Evolutionary conservation across 2,113 vertebrate species (phyloP).

Genomic region (Cisticola juncidis): DNA sequence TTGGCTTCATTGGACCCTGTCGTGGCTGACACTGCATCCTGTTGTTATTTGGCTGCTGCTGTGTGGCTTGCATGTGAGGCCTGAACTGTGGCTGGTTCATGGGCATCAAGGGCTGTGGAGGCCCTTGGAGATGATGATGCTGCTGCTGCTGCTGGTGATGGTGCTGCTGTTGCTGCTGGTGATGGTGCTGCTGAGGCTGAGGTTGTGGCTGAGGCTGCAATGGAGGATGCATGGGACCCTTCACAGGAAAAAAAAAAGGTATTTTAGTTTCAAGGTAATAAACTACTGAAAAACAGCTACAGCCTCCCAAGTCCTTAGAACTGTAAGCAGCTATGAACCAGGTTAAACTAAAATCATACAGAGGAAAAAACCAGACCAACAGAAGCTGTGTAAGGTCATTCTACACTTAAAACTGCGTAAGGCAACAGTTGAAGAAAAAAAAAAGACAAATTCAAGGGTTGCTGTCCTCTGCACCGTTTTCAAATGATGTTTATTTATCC

Average conservation of each 20-base stretch:
- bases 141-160: slow-evolving; percentile 79
- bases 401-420: background rate
- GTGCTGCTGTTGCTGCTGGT: slow-evolving; percentile 75
- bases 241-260: background rate
- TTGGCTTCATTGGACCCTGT: slow-evolving; percentile 80
- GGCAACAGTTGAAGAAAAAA: background rate
- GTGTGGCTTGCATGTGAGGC: slow-evolving; percentile 77
- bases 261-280: background rate
- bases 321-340: background rate
- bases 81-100: slow-evolving; percentile 86
- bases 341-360: background rate
- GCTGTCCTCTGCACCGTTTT: fast-evolving
- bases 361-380: background rate
- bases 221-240: slow-evolving; percentile 87
- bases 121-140: slow-evolving; percentile 82
- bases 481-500: background rate
- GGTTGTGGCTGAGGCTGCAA: slow-evolving; percentile 79
- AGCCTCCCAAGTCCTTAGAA: background rate
- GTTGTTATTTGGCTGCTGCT: slow-evolving; percentile 71
- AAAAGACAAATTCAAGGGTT: background rate
- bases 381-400: background rate
- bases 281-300: background rate
- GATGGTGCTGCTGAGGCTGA: slow-evolving; percentile 78
- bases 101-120: slow-evolving; percentile 81
- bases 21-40: slow-evolving; percentile 84